Base-by-base conservation (phyloP, 2,888 invertebrate genomes). In the Patella caerulea region DNA sequence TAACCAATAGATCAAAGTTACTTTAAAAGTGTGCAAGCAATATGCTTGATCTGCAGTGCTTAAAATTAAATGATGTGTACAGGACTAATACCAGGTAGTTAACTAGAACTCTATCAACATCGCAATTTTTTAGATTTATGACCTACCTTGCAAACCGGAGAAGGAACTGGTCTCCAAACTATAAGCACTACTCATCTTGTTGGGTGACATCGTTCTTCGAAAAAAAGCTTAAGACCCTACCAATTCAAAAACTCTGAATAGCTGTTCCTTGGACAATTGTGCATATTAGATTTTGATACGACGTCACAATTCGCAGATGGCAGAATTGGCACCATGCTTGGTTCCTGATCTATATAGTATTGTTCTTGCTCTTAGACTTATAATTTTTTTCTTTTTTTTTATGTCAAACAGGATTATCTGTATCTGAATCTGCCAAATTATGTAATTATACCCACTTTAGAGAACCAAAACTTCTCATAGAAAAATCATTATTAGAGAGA, bases 401-500 rank as follows among this genome's bases (percentile, higher is more conserved):
- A 45, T 73, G n/a, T 55, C 74, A 79, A 83, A 55, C 80, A 92
- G 93, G 93, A 56, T 81, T 93, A 73, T 85, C 88, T 17, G 88
- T 90, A 59, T 84, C 89, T 4, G 96, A 97, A 85, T 94, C 95
- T 0, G 93, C 94, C 73, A 94, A 95, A 83, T 91, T 95, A 1
- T 94, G 94, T 75, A 95, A 95, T 4, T 97, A 96, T 91, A 93
- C 95, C 79, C 96, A 97, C 86, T 95, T 95, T 85, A 93, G 97
- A 79, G 89, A 90, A 71, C 86, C 91, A 1, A 84, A 85, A 55
- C 79, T 85, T 89, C 92, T 76, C 94, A 96, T 0, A 93, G 94
- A 84, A 94, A 95, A 86, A 94, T 96, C 96, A 91, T 93, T 96
- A 11, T 92, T 96, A 1, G 95, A 95, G n/a, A 93, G 95, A 78